A percentile compares a stretch with the other conserved stretches of the same genome.
Conservation (phyloP, 2,113 vertebrate genomes). For the Recurvirostra avosetta region DNA sequence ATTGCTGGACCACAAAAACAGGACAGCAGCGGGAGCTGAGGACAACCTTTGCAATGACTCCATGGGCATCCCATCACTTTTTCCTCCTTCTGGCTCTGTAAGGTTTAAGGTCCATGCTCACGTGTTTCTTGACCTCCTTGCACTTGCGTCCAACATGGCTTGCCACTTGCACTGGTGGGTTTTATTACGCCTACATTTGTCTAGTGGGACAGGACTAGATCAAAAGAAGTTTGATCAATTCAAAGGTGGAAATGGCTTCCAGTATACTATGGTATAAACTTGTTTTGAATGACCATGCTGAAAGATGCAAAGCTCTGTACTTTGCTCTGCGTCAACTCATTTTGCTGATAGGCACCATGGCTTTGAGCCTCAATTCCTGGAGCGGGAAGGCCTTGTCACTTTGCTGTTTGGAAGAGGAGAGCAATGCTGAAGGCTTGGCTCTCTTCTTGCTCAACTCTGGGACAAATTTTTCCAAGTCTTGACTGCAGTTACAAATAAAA, state of each 20-base stretch:
- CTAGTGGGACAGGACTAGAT: not conserved
- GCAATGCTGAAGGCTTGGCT: constrained; percentile 13
- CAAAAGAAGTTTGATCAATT: not conserved
- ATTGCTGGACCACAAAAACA: not conserved
- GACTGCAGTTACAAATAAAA: constrained; percentile 42
- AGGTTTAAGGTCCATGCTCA: not conserved
- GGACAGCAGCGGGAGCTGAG: not conserved
- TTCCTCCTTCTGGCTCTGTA: not conserved
- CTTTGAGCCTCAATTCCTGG: not conserved
- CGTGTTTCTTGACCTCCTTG: not conserved
- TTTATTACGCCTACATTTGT: not conserved
- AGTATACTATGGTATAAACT: not conserved
- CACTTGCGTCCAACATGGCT: not conserved
- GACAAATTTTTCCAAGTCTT: constrained; percentile 9
- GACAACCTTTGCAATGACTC: not conserved
- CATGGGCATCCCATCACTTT: not conserved
- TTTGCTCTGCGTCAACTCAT: not conserved
- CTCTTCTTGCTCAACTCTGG: constrained; percentile 6
- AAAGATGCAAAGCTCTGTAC: not conserved
- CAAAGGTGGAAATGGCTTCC: not conserved
- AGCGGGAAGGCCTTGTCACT: not conserved
- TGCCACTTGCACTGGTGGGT: not conserved
- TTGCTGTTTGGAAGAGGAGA: not conserved
- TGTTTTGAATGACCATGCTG: not conserved
- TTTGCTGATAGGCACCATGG: not conserved